A percentile compares a stretch with the other conserved stretches of the same genome.
Evolutionary conservation across 2,888 invertebrate genomes (phyloP).

Genomic region (Exocentrus adspersus): DNA sequence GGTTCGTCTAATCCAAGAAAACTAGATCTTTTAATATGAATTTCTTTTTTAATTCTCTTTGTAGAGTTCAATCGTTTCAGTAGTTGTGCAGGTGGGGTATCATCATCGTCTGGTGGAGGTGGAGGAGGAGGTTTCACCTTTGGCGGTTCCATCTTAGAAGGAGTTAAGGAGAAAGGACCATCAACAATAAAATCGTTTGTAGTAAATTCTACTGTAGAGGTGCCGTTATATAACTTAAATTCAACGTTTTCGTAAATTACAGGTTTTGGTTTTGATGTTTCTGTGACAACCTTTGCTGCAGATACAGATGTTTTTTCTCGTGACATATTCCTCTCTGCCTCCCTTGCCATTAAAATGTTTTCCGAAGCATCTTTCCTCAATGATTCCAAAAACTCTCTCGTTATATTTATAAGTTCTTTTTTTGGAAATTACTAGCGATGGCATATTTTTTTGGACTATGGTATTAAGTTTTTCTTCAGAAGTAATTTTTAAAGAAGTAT

Average conservation of each 20-base stretch:
- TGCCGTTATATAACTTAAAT: slow-evolving; percentile 62
- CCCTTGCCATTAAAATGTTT: slow-evolving; percentile 38
- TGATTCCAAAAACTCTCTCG: slow-evolving; percentile 63
- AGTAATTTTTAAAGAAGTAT: slow-evolving; percentile 13
- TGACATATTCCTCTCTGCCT: slow-evolving; percentile 1
- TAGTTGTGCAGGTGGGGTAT: slow-evolving; percentile 41
- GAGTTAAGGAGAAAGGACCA: slow-evolving; percentile 69
- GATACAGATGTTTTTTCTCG: slow-evolving; percentile 17
- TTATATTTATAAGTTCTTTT: slow-evolving; percentile 49
- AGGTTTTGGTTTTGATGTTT: slow-evolving; percentile 55
- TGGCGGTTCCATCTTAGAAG: slow-evolving; percentile 72
- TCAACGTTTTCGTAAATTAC: slow-evolving; percentile 65
- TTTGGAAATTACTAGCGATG: slow-evolving; percentile 44
- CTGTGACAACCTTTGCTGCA: slow-evolving; percentile 18
- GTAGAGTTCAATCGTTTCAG: slow-evolving; percentile 83
- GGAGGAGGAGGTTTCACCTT: slow-evolving; percentile 75
- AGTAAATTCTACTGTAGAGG: slow-evolving; percentile 55
- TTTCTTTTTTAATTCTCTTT: slow-evolving; percentile 85
- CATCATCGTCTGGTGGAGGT: slow-evolving; percentile 71
- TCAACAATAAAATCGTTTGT: slow-evolving; percentile 63
- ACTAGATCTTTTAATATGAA: slow-evolving; percentile 84
- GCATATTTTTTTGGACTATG: slow-evolving; percentile 6
- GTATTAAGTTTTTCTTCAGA: slow-evolving; percentile 9
- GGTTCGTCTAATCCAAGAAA: slow-evolving; percentile 86
- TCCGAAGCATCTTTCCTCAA: slow-evolving; percentile 61